phyloP scores from a whole-genome alignment of 1,140 invertebrate genomes.

The Drosophila repleta region DNA sequence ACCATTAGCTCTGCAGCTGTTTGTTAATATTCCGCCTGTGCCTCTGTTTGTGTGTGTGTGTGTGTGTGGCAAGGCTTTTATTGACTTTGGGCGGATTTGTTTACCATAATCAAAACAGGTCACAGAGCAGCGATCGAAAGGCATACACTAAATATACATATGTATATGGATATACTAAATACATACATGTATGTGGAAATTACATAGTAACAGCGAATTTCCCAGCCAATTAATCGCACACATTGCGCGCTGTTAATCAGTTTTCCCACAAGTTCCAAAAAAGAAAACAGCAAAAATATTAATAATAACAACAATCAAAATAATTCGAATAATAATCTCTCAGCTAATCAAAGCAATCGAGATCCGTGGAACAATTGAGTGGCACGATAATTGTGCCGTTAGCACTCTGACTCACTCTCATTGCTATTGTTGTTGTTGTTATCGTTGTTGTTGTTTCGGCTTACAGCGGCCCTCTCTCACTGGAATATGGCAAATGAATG shows the following conservation, averaged over 20 bases:
- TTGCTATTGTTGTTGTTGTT: neutral
- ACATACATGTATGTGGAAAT: neutral
- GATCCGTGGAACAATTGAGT: conserved; percentile 22
- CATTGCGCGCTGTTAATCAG: conserved; percentile 9
- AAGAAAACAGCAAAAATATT: neutral
- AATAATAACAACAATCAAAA: neutral
- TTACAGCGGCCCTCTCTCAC: neutral
- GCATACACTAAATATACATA: neutral
- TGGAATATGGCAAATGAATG: neutral
- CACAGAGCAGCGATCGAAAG: neutral
- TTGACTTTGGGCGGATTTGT: conserved; percentile 40
- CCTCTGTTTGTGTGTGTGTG: neutral
- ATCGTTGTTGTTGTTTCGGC: neutral
- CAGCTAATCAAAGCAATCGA: conserved; percentile 28
- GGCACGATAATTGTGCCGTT: conserved; percentile 4
- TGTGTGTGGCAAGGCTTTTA: conserved; percentile 11
- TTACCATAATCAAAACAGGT: conserved; percentile 31
- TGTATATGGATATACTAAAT: neutral
- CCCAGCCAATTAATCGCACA: conserved; percentile 35
- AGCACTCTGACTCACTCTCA: conserved; percentile 7
- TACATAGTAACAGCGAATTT: neutral
- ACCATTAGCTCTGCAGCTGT: neutral
- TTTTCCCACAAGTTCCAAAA: conserved; percentile 35
- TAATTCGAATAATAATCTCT: neutral
- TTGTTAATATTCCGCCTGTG: conserved; percentile 25